phyloP scores from a whole-genome alignment of 2,888 invertebrate species.

The Tachina grossa region DNA sequence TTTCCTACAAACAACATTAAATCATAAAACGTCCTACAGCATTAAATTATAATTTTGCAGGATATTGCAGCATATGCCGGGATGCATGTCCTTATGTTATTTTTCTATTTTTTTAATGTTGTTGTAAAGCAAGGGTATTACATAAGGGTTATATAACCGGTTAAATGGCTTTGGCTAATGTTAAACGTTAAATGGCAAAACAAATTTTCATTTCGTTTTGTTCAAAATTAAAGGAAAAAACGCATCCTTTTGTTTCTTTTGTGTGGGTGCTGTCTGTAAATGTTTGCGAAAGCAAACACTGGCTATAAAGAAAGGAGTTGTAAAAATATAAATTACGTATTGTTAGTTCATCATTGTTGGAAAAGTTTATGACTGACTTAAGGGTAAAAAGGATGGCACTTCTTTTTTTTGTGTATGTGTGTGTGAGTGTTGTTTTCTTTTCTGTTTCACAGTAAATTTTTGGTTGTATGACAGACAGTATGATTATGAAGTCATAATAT shows the following conservation, averaged over 20 bases:
- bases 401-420: constrained; percentile 1
- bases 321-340: constrained; percentile 66
- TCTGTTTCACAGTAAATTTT: background rate
- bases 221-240: constrained; percentile 24
- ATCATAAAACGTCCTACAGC: constrained; percentile 34
- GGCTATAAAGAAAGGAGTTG: constrained; percentile 60
- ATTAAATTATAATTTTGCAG: constrained; percentile 42
- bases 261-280: constrained; percentile 40
- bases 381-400: constrained; percentile 16
- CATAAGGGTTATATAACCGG: constrained; percentile 70
- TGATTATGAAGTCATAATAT: constrained; percentile 65
- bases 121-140: constrained; percentile 60
- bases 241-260: constrained; percentile 3
- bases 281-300: constrained; percentile 35
- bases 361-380: constrained; percentile 52
- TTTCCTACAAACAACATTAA: background rate
- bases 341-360: constrained; percentile 60
- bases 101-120: constrained; percentile 6
- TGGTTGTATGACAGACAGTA: constrained; percentile 23
- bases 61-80: background rate
- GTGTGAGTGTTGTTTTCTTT: background rate
- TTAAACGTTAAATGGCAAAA: constrained; percentile 45
- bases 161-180: constrained; percentile 65
- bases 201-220: constrained; percentile 8
- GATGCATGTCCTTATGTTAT: constrained; percentile 36